Evolutionary conservation across 2,888 invertebrate species (phyloP).

Genomic region (Cistogaster globosa): DNA sequence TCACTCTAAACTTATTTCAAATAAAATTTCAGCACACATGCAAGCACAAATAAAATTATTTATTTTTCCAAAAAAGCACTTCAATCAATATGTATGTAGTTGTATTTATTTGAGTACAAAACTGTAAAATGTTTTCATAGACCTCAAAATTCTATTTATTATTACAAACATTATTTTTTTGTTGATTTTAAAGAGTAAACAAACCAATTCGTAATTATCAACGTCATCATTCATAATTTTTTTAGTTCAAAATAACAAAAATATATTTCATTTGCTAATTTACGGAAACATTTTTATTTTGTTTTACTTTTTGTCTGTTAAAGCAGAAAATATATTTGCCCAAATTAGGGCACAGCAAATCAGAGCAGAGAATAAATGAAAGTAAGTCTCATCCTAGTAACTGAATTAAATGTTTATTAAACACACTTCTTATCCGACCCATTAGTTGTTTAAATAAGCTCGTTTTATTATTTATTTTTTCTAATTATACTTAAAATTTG

Average conservation of each 20-base stretch:
- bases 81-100: background rate
- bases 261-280: background rate
- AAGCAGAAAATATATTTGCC: too few species aligned
- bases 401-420: too few species aligned
- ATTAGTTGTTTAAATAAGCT: too few species aligned
- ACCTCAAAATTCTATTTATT: background rate
- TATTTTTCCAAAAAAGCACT: background rate
- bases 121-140: too few species aligned
- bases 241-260: background rate
- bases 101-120: background rate
- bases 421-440: too few species aligned
- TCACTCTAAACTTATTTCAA: background rate
- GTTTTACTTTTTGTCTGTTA: too few species aligned
- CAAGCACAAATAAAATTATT: slow-evolving; percentile 7
- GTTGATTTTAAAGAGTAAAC: slow-evolving; percentile 3
- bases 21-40: background rate
- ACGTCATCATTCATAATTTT: background rate
- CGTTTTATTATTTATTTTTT: too few species aligned
- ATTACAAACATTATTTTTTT: slow-evolving; percentile 14
- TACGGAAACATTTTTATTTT: too few species aligned
- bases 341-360: too few species aligned
- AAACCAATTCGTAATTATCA: background rate
- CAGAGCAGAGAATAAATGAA: too few species aligned
- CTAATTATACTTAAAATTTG: too few species aligned
- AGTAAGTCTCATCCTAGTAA: too few species aligned